Percentiles rank a stretch among this genome's conserved stretches.
Conservation (phyloP, 2,113 vertebrate genomes). For the Nibea coibor region DNA sequence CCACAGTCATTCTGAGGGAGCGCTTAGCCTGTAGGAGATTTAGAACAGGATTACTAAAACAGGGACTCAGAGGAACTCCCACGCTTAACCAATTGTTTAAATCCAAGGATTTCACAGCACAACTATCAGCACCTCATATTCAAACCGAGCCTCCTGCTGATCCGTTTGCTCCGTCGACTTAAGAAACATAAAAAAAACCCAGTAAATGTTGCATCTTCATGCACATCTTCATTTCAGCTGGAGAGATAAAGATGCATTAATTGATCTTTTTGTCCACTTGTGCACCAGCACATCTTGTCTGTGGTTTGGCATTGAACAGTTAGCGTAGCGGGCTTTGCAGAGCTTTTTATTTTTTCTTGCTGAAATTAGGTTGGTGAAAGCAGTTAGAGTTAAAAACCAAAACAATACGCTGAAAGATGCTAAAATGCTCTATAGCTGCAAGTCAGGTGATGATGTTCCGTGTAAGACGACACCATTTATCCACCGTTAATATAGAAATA, state of each 20-base stretch:
- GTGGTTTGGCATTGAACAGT: neutral
- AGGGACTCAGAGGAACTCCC: constrained; percentile 23
- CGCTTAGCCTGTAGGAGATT: constrained; percentile 53
- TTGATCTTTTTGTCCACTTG: too few species aligned
- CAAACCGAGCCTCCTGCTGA: neutral
- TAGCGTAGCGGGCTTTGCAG: neutral
- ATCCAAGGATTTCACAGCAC: constrained; percentile 40
- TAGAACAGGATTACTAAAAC: constrained; percentile 56
- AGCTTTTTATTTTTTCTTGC: neutral
- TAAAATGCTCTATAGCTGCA: neutral
- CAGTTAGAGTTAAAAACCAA: too few species aligned
- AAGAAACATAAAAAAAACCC: too few species aligned
- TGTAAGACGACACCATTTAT: neutral
- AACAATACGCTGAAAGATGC: neutral
- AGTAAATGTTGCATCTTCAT: neutral
- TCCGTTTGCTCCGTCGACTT: neutral
- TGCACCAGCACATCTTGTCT: neutral
- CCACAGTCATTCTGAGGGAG: constrained; percentile 30
- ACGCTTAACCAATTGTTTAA: constrained; percentile 44
- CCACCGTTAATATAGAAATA: neutral
- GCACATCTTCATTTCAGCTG: neutral
- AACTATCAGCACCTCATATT: constrained; percentile 22
- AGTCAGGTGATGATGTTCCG: too few species aligned
- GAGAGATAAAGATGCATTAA: neutral
- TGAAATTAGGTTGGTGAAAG: neutral